A percentile compares a stretch with the other conserved stretches of the same genome.
Conservation (phyloP, 2,888 invertebrate species). For the Drosophila formosana region DNA sequence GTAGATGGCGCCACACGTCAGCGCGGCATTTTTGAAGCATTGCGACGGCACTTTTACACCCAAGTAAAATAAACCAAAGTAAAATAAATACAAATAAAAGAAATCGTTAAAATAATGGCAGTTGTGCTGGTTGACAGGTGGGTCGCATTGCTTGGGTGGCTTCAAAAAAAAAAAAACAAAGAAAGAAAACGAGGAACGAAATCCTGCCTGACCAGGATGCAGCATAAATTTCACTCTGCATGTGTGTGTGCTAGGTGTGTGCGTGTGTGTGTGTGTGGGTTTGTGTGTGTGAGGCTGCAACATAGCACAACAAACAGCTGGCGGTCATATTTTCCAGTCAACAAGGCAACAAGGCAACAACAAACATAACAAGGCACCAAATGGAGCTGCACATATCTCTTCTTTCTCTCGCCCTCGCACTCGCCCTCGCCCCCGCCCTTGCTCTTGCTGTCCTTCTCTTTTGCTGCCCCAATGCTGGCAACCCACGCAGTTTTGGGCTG, state of each 20-base stretch:
- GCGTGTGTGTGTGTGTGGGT: slow-evolving; percentile 24
- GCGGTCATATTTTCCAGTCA: slow-evolving; percentile 80
- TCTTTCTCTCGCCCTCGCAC: background rate
- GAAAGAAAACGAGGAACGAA: background rate
- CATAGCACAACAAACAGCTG: slow-evolving; percentile 74
- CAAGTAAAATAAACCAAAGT: too few species aligned
- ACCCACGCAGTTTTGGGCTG: slow-evolving; percentile 50
- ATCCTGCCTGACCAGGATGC: slow-evolving; percentile 15
- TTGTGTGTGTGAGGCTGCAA: slow-evolving; percentile 23
- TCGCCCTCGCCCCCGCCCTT: background rate
- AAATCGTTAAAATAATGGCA: slow-evolving; percentile 3
- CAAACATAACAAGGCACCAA: slow-evolving; percentile 66
- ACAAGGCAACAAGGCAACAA: slow-evolving; percentile 80
- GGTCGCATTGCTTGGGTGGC: background rate
- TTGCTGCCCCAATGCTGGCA: slow-evolving; percentile 3
- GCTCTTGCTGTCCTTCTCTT: background rate
- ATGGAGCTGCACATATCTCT: slow-evolving; percentile 18
- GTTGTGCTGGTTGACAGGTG: slow-evolving; percentile 43
- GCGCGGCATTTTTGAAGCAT: background rate
- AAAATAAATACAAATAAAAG: background rate
- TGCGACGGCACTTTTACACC: background rate
- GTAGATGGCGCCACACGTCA: slow-evolving; percentile 60
- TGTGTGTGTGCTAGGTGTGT: slow-evolving; percentile 7
- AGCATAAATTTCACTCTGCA: slow-evolving; percentile 59
- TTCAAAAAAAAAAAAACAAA: slow-evolving; percentile 1